phyloP scores from a whole-genome alignment of 2,888 invertebrate genomes.

The Calephelis perditalis region DNA sequence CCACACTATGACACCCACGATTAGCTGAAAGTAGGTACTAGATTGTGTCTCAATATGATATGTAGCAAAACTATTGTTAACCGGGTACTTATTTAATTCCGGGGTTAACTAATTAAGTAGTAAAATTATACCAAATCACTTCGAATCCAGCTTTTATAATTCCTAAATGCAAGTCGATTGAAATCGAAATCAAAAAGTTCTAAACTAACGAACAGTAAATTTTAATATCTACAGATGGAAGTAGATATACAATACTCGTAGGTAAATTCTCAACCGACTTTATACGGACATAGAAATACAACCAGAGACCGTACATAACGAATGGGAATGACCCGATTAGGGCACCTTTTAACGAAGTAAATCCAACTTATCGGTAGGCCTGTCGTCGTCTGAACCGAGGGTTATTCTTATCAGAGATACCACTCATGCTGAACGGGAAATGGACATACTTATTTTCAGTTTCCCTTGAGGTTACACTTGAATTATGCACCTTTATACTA shows the following conservation, averaged over 20 bases:
- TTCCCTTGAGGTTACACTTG: slow-evolving; percentile 32
- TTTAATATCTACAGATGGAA: too few species aligned
- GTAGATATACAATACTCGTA: slow-evolving; percentile 27
- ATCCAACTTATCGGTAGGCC: slow-evolving; percentile 58
- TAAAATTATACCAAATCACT: too few species aligned
- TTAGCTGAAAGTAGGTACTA: too few species aligned
- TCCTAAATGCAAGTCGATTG: too few species aligned
- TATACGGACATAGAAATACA: slow-evolving; percentile 8
- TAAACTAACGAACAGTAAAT: too few species aligned
- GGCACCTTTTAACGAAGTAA: slow-evolving; percentile 76
- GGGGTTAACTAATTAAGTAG: too few species aligned
- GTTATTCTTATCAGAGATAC: slow-evolving; percentile 47
- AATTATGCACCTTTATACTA: slow-evolving; percentile 29
- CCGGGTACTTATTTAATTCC: too few species aligned
- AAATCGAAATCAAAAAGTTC: too few species aligned
- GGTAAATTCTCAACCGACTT: slow-evolving; percentile 13
- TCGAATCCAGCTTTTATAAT: too few species aligned
- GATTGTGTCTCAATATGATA: too few species aligned
- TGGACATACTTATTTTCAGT: slow-evolving; percentile 41
- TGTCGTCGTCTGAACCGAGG: slow-evolving; percentile 38
- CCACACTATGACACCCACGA: too few species aligned
- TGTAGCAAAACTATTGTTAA: too few species aligned
- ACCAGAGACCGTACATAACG: slow-evolving; percentile 50
- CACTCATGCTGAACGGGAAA: slow-evolving; percentile 50
- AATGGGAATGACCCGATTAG: slow-evolving; percentile 71